Evolutionary conservation across 2,888 invertebrate species (phyloP), one percentile per base, ranked within the genome.

Genomic region (Macrophya annulata): DNA sequence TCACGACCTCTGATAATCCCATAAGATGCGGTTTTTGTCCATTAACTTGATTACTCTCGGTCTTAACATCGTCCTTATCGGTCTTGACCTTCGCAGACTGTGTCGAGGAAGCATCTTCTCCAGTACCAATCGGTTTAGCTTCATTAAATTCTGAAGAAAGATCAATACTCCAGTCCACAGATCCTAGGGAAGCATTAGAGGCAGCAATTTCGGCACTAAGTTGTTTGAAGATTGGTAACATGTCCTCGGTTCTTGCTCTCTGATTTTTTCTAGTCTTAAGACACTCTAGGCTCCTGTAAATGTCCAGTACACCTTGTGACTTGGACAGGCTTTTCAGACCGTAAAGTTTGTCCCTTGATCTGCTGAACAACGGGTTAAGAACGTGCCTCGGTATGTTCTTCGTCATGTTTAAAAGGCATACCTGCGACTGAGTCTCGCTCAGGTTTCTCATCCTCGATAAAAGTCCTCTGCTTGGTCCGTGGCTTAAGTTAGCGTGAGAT

Each of bases 261-360:
- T 93, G 91, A 45, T 91, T 90, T 59, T 90, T 90, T 85, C 90
- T 91, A 72, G 89, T 90, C 81, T 90, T 90, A 1, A 93, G 86
- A 21, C 91, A 92, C 86, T 93, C 93, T 62, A 93, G 89, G 79
- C 93, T 94, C 77, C 93, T 91, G 88, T 93, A 94, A 84, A 94
- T 92, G 86, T 94, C 93, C 84, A 94, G 88, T 45, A 94, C 94
- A 85, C 94, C 94, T 82, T 94, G 94, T 0, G 94, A 94, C 87
- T 94, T 94, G 0, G 94, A 94, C 79, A 94, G 88, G 87, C 93
- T 93, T 79, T 93, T 92, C 9, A 94, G 89, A 0, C 94, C 94
- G 84, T 94, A 94, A 0, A 94, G 90, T 85, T 94, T 94, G 87
- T 94, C 94, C 62, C 93, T 90, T 1, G 94, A 94, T 25, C 93